These are phyloP conservation scores for Sminthurinus aureus DNA, from an alignment of 2,888 invertebrate genomes.

Conservation along the genomic window DNA sequence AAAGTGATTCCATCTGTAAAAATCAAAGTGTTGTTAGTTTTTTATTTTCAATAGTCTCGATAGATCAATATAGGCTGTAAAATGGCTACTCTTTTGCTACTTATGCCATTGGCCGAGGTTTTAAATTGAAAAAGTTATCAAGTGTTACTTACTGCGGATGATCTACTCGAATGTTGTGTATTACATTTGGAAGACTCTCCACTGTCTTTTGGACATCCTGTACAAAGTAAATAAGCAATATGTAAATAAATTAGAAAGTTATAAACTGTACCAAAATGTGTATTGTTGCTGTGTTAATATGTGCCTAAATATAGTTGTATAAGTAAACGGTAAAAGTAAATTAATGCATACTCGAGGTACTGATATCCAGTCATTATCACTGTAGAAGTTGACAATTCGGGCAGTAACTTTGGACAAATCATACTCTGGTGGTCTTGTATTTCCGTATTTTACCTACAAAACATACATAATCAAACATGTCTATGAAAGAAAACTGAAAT, in stretches of 20 bases:
- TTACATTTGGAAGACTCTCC: slow-evolving; percentile 67
- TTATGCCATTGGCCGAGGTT: no score
- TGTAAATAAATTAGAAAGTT: no score
- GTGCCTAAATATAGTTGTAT: no score
- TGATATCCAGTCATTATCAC: slow-evolving; percentile 37
- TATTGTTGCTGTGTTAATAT: no score
- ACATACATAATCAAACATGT: no score
- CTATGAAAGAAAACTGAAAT: no score
- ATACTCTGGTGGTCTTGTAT: slow-evolving; percentile 33
- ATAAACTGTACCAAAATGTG: no score
- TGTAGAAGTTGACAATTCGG: slow-evolving; percentile 19
- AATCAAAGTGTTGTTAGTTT: no score
- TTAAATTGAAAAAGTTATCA: no score
- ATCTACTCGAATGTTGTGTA: slow-evolving; percentile 70
- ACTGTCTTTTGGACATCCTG: slow-evolving; percentile 70
- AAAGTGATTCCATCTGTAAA: slow-evolving; percentile 73
- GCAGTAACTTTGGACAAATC: slow-evolving; percentile 34
- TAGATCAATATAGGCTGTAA: no score
- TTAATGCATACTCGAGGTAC: slow-evolving; percentile 20
- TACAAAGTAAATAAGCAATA: not conserved
- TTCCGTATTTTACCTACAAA: slow-evolving; percentile 30
- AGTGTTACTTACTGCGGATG: not conserved
- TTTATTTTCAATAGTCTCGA: no score
- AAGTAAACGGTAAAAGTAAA: not conserved
- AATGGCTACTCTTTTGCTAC: no score